Evolutionary conservation across 2,888 invertebrate species (phyloP), one percentile per base, ranked within the genome.

Genomic region (Slavum lentiscoides): DNA sequence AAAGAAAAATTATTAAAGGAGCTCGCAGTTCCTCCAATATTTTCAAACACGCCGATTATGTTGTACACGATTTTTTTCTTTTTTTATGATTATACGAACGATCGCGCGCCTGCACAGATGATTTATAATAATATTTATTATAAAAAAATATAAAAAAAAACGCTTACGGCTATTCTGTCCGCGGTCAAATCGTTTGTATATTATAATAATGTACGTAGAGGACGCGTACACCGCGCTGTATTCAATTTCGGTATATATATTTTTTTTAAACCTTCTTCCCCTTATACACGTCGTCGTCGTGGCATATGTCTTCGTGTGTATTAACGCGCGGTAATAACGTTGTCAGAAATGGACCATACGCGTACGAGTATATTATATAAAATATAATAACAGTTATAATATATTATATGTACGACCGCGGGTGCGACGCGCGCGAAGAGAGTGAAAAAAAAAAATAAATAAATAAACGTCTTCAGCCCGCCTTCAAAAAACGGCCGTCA

Each of bases 381-480:
- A 43, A 11, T 49, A 11, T 49, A 15, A 13, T 30, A 30, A 30
- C 30, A 30, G 30, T 30, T 30, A 30, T 30, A 30, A 30, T 30
- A 30, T 30, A 4, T 30, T 30, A 30, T 30, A 15, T 49, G 49
- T 11, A 15, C 7, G 49, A 62, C n/a, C n/a, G n/a, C 62, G 74
- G 67, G 75, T 55, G 53, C 17, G 19, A 58, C 62, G 64, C 64
- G 64, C 64, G 70, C 69, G 53, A 30, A 30, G 30, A 30, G 30
- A 30, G 37, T 43, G 61, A 61, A 74, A 64, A 66, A 68, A 76
- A 77, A 77, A 62, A 70, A n/a, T n/a, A n/a, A n/a, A n/a, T n/a
- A n/a, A n/a, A n/a, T n/a, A n/a, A 70, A 69, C 77, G 77, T 70
- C 77, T 64, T n/a, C 55, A 8, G 64, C 55, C n/a, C 53, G 70